Base-by-base conservation (phyloP, 2,888 invertebrate genomes). In the Stegana nigrithorax region DNA sequence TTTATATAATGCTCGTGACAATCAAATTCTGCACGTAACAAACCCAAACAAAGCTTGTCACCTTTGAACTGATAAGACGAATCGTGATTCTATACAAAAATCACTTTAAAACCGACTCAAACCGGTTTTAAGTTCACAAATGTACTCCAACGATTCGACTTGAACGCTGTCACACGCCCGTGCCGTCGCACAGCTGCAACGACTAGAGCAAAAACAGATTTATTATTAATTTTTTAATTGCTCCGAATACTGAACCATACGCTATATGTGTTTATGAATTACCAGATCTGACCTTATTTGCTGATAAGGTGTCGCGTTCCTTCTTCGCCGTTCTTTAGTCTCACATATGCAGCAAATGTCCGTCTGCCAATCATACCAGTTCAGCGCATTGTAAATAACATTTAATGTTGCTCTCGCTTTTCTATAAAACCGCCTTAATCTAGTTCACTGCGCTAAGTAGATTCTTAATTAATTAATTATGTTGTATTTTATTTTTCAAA, bases 201-300 rank as follows among this genome's bases (percentile, higher is more conserved):
- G 62, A 60, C 50, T 66, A 51, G 65, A 67, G 68, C 71, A 75
- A 64, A 69, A 67, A 57, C 32, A 29, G 29, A 51, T n/a, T n/a
- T n/a, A 5, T 10, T 67, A 67, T 65, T 66, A 65, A 69, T 57
- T 65, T 65, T 59, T 21, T 62, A 64, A 67, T 65, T 69, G 66
- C 63, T 63, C 56, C 59, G 63, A 76, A 71, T 60, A 51, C 42
- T 60, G 42, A 51, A 60, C 73, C 69, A 71, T 75, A 68, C 62
- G 67, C 66, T 71, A 73, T 68, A 67, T 67, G 63, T 67, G 67
- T 44, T 51, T 27, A 65, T n/a, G n/a, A 61, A 67, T 71, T 68
- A 70, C 69, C 69, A 69, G 65, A 64, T 67, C 67, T 69, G 78
- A 78, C 79, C 78, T 78, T 79, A 79, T 69, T 71, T 51, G 56